Evolutionary conservation across 2,888 invertebrate species (phyloP), one percentile per base, ranked within the genome.

Genomic region (Melipona beecheii): DNA sequence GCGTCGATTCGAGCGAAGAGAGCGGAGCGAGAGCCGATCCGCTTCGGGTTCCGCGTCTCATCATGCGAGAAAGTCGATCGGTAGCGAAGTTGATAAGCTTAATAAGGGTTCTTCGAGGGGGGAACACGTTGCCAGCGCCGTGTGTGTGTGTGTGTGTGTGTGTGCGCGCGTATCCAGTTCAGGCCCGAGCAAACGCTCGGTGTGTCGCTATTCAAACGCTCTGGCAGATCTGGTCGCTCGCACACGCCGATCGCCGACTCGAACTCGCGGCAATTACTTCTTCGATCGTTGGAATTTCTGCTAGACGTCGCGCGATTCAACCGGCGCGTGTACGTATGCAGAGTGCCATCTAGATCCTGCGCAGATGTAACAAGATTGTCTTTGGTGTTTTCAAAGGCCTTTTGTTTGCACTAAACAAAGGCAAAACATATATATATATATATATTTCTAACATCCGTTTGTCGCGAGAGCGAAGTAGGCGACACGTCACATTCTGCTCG

Each of bases 21-120:
- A 21, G 4, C 50, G 62, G 58, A 9, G 54, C 75, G 50, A 74
- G 50, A 74, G 27, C 9, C 60, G 78, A 68, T 69, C 64, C 66
- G 66, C 68, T 62, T 27, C 19, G 36, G 54, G 31, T 15, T 43
- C 4, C 27, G 19, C 13, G n/a, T 17, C 4, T 21, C 74, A 58
- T 36, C 31, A 50, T 56, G 56, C n/a, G 54, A 27, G 70, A 68
- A 27, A 75, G 58, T 36, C 60, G 66, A 64, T 58, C 60, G 75
- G 81, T 83, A 68, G 80, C 70, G 54, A 54, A 58, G 64, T 13
- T 58, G 72, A 75, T 75, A 75, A 75, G 56, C 21, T 43, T 62
- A 62, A 79, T 69, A 65, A 78, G 31, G 70, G 64, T 36, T 70
- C 17, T 17, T 15, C 27, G 13, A 56, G 31, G 43, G 31, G 43